A percentile compares a stretch with the other conserved stretches of the same genome.
These are phyloP conservation scores for Tapirus terrestris DNA, from an alignment of 2,113 vertebrate species.

Conservation along the genomic window DNA sequence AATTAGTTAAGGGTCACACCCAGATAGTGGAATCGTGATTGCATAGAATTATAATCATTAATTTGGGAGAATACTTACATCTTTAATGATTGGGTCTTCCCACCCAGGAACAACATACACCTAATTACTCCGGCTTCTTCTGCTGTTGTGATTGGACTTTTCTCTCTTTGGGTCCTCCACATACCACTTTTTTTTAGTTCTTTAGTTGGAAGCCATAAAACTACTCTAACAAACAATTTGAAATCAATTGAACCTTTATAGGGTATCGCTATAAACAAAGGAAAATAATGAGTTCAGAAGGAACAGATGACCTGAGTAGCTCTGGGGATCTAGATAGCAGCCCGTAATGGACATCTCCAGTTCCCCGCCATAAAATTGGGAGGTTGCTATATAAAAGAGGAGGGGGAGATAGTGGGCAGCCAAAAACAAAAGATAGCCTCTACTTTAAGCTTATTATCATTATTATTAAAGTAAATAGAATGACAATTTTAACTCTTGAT, in stretches of 20 bases:
- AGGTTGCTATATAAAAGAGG: background rate
- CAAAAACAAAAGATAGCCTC: background rate
- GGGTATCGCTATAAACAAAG: background rate
- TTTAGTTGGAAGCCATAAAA: constrained; percentile 32
- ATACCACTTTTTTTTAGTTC: background rate
- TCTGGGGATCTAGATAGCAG: background rate
- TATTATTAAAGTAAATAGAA: background rate
- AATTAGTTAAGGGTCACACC: background rate
- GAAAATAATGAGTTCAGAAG: background rate
- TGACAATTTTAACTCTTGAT: background rate
- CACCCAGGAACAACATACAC: background rate
- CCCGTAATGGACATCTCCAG: background rate
- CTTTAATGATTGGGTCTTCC: background rate
- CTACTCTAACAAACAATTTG: constrained; percentile 22
- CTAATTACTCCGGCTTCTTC: background rate
- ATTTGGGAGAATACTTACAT: background rate
- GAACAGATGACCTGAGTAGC: background rate
- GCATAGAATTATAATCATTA: background rate
- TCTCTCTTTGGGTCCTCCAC: background rate
- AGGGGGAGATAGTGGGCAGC: background rate
- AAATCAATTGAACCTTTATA: constrained; percentile 46
- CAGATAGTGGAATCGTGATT: background rate
- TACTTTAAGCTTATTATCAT: background rate
- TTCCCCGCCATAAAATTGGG: background rate
- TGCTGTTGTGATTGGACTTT: background rate